These are phyloP conservation scores for Diarsia mendica DNA, from an alignment of 2,888 invertebrate genomes.

Conservation along the genomic window DNA sequence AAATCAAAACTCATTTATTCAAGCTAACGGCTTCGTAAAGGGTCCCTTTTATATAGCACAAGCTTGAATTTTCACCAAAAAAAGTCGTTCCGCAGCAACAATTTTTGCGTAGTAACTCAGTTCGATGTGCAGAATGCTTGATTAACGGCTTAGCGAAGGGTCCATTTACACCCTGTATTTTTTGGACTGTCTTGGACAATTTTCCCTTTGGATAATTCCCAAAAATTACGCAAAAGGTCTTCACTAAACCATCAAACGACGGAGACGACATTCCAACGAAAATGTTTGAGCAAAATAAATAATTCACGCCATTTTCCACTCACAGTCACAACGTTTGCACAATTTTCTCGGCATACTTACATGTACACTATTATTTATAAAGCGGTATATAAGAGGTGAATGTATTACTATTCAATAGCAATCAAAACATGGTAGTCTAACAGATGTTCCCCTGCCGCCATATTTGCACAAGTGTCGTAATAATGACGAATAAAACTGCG, in stretches of 20 bases:
- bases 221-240: not conserved
- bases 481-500: slow-evolving; percentile 60
- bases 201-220: not conserved
- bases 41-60: too few relatives aligned
- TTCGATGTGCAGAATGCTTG: too few relatives aligned
- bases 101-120: too few relatives aligned
- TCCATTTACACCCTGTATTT: too few relatives aligned
- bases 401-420: slow-evolving; percentile 64
- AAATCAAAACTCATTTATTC: too few relatives aligned
- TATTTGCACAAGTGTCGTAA: slow-evolving; percentile 70
- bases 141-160: too few relatives aligned
- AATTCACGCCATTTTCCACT: slow-evolving; percentile 33
- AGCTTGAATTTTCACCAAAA: too few relatives aligned
- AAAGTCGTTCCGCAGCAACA: too few relatives aligned
- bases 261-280: not conserved
- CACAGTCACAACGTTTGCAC: slow-evolving; percentile 12
- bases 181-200: not conserved
- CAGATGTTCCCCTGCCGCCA: slow-evolving; percentile 59
- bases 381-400: slow-evolving; percentile 61
- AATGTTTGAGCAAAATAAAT: not conserved
- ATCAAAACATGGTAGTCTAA: slow-evolving; percentile 72
- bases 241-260: not conserved
- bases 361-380: slow-evolving; percentile 34
- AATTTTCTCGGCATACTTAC: slow-evolving; percentile 34
- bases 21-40: too few relatives aligned